A percentile compares a stretch with the other conserved stretches of the same genome.
Conservation (phyloP, 2,797 vertebrate genomes). For the Molossus alvarezi region DNA sequence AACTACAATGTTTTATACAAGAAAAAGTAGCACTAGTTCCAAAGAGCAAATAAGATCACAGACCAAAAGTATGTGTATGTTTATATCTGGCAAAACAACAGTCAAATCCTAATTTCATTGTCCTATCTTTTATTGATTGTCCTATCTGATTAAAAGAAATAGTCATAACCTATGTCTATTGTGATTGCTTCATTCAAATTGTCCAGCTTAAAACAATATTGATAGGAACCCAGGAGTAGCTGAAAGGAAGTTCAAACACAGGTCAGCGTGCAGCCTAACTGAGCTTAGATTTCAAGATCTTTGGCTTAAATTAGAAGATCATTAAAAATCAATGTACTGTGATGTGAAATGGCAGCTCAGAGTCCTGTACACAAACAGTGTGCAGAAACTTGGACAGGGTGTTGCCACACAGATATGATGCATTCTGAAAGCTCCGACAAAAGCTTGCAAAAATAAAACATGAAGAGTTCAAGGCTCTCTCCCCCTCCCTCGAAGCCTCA, state of each 20-base stretch:
- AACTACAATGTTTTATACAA: conserved; percentile 92
- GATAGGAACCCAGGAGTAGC: conserved; percentile 80
- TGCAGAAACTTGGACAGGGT: conserved; percentile 89
- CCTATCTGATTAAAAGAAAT: conserved; percentile 78
- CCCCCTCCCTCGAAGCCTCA: conserved; percentile 51
- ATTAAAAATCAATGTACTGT: conserved; percentile 89
- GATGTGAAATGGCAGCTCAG: conserved; percentile 90
- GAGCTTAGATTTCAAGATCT: conserved; percentile 89
- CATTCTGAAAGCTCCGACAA: conserved; percentile 89
- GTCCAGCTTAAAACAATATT: conserved; percentile 64
- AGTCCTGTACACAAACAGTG: conserved; percentile 87
- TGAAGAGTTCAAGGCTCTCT: neutral
- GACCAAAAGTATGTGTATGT: conserved; percentile 87
- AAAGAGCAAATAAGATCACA: conserved; percentile 90
- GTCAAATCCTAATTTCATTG: conserved; percentile 70
- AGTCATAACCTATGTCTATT: conserved; percentile 68
- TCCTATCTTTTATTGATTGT: conserved; percentile 74
- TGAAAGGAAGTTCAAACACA: conserved; percentile 90
- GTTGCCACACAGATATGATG: conserved; percentile 88
- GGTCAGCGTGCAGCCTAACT: conserved; percentile 88
- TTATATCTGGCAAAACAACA: conserved; percentile 73
- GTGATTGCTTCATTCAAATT: conserved; percentile 62
- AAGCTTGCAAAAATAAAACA: conserved; percentile 84
- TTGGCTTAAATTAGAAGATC: conserved; percentile 90
- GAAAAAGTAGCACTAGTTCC: conserved; percentile 92